Base-by-base conservation (phyloP, 1,140 invertebrate genomes). In the Cydia fagiglandana region DNA sequence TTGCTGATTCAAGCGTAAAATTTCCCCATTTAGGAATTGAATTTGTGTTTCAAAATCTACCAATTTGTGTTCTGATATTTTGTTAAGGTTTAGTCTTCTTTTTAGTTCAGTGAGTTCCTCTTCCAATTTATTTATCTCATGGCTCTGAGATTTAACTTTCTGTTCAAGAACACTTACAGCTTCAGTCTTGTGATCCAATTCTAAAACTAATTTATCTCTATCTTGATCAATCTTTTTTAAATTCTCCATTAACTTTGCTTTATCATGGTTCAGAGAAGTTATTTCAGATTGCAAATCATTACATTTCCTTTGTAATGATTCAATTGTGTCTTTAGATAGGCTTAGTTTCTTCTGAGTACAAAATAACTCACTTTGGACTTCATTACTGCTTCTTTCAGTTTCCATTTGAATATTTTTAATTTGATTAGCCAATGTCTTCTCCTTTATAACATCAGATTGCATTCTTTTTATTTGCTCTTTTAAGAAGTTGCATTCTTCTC, bases 371-470 rank as follows among this genome's bases (percentile, higher is more conserved):
- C 91, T 91, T 85, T 95, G 94, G 41, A 93, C 85, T 81, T 95
- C 94, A 78, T 89, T 89, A 68, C 94, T 91, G 28, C 94, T 94
- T 83, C 94, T 94, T 87, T 95, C 95, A 50, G 94, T 94, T 91
- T 95, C 94, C 79, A 95, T 89, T 84, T 95, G 94, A 50, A 94
- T 87, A 61, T 94, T 93, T 86, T 95, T 95, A 75, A 93, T 91
- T 88, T 93, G 92, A 86, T 81, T 93, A 73, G 91, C 82, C 76
- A 93, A 77, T 68, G 93, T 91, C 82, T 93, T 93, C 80, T 92
- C 85, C 84, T 91, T 90, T 41, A 90, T 89, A 34, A 91, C 81
- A 82, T 93, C 91, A 77, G 83, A 83, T 83, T 93, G 90, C 75
- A 91, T 83, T 81, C 81, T 89, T 83, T 91, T 92, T 17, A 94